A percentile compares a stretch with the other conserved stretches of the same genome.
phyloP scores from a whole-genome alignment of 2,113 vertebrate genomes.

The Myrmecobius fasciatus region DNA sequence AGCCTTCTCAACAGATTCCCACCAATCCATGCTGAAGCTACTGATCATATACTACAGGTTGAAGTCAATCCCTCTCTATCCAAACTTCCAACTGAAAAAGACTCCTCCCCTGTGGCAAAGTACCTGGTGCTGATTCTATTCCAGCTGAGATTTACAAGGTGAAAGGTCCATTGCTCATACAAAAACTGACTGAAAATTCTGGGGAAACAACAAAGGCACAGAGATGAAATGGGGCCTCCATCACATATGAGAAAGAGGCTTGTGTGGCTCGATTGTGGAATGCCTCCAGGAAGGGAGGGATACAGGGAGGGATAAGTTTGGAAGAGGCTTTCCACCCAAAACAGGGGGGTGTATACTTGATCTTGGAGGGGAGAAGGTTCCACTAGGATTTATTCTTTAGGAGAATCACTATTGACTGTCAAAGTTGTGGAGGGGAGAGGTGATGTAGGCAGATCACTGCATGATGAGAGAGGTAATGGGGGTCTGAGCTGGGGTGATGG shows the following conservation, averaged over 20 bases:
- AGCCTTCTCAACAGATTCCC: too few species aligned
- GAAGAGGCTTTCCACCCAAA: background rate
- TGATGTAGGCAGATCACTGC: background rate
- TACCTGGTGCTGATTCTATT: too few species aligned
- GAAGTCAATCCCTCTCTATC: too few species aligned
- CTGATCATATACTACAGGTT: too few species aligned
- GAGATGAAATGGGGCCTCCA: background rate
- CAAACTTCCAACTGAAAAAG: too few species aligned
- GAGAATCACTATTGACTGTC: background rate
- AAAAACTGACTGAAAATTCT: background rate
- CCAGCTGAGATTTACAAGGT: too few species aligned
- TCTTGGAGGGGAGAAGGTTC: background rate
- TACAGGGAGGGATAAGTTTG: background rate
- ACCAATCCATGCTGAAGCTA: too few species aligned
- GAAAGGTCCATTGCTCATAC: too few species aligned
- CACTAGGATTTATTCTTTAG: background rate
- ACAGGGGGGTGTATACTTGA: background rate
- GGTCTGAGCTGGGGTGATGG: background rate
- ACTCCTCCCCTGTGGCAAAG: too few species aligned
- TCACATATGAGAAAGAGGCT: background rate
- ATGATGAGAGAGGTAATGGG: background rate
- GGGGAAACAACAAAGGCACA: background rate
- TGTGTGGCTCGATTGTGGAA: background rate
- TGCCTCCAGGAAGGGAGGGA: background rate
- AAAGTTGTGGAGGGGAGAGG: background rate